A percentile compares a stretch with the other conserved stretches of the same genome.
These are phyloP conservation scores for Paratrypauchen microcephalus DNA, from an alignment of 2,797 vertebrate species.

Conservation along the genomic window DNA sequence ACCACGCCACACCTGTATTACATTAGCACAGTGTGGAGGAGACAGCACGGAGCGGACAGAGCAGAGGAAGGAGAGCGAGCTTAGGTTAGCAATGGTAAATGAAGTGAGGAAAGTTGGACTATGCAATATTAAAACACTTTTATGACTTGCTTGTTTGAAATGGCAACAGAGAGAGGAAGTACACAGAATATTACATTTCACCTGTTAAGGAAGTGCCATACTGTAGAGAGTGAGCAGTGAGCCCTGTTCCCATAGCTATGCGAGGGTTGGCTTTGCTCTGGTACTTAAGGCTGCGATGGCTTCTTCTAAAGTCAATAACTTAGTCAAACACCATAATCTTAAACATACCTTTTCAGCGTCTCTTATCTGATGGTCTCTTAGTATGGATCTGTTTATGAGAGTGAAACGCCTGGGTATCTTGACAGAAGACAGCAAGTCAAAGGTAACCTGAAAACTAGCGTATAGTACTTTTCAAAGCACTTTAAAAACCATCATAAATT, in stretches of 20 bases:
- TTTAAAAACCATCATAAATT: slow-evolving; percentile 10
- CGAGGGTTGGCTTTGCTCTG: slow-evolving; percentile 33
- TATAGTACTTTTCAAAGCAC: neutral
- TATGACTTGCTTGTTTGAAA: slow-evolving; percentile 59
- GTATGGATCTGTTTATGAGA: slow-evolving; percentile 38
- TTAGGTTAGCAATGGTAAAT: slow-evolving; percentile 54
- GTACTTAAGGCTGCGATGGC: slow-evolving; percentile 31
- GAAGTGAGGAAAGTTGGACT: slow-evolving; percentile 50
- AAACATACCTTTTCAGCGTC: slow-evolving; percentile 24
- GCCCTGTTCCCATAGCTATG: slow-evolving; percentile 29
- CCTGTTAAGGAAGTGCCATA: slow-evolving; percentile 31
- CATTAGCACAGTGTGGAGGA: slow-evolving; percentile 66
- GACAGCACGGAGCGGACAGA: slow-evolving; percentile 28
- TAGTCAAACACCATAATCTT: slow-evolving; percentile 51
- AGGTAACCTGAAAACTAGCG: neutral
- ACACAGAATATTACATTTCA: slow-evolving; percentile 50
- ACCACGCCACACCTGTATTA: slow-evolving; percentile 70
- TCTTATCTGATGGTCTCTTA: slow-evolving; percentile 31
- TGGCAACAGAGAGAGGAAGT: slow-evolving; percentile 38
- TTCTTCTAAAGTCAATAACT: slow-evolving; percentile 38
- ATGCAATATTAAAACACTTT: slow-evolving; percentile 53
- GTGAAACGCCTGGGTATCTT: slow-evolving; percentile 21
- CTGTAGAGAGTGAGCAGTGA: slow-evolving; percentile 12
- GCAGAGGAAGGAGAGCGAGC: slow-evolving; percentile 23
- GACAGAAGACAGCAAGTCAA: slow-evolving; percentile 1